phyloP scores from a whole-genome alignment of 2,888 invertebrate species.

The Chymomyza amoena region DNA sequence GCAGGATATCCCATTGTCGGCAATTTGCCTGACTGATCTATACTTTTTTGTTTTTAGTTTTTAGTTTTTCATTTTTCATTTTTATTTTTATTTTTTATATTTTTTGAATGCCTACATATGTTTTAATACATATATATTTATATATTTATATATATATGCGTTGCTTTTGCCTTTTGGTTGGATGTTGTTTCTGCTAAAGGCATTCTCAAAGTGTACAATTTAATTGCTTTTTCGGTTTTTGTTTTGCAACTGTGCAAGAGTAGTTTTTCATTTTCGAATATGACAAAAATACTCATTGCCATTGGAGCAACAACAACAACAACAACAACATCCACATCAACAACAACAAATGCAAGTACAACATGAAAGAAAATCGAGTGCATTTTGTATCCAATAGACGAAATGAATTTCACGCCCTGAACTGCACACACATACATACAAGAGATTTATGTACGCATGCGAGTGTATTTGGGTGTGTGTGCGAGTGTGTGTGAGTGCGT shows the following conservation, averaged over 20 bases:
- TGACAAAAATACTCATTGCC: slow-evolving; percentile 58
- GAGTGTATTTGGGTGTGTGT: background rate
- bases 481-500: no score
- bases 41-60: slow-evolving; percentile 45
- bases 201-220: slow-evolving; percentile 53
- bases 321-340: slow-evolving; percentile 17
- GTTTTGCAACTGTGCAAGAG: slow-evolving; percentile 26
- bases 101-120: background rate
- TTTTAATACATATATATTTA: no score
- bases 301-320: slow-evolving; percentile 27
- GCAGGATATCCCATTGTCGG: no score
- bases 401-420: slow-evolving; percentile 49
- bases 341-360: slow-evolving; percentile 24
- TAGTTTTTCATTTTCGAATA: slow-evolving; percentile 41
- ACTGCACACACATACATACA: background rate
- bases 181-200: slow-evolving; percentile 44
- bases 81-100: background rate
- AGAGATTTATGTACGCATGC: slow-evolving; percentile 31
- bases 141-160: background rate
- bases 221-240: slow-evolving; percentile 66
- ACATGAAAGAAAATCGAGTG: slow-evolving; percentile 33
- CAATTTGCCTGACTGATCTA: slow-evolving; percentile 13
- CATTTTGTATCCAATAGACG: slow-evolving; percentile 3
- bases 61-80: slow-evolving; percentile 14
- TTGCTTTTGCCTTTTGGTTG: slow-evolving; percentile 20